Conservation (phyloP, 2,113 vertebrate species). For the Hyperopisus bebe region DNA sequence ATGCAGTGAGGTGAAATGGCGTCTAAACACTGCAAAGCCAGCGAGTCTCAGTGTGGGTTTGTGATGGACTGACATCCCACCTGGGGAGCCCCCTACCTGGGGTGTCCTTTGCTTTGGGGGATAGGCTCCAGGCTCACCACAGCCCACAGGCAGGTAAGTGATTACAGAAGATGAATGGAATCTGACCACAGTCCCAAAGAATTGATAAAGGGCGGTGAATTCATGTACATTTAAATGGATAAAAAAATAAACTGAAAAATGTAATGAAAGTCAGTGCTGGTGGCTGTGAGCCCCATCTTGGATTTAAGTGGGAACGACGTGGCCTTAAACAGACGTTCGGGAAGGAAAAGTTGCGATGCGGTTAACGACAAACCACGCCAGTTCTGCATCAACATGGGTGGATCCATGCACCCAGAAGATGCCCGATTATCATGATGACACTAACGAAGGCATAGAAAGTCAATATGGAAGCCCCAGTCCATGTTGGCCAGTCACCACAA, state of each 20-base stretch:
- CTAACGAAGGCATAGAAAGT: constrained; percentile 38
- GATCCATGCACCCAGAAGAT: constrained; percentile 51
- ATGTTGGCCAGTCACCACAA: neutral
- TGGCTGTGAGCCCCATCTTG: neutral
- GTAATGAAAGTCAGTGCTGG: neutral
- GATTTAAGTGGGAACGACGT: neutral
- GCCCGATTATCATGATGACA: constrained; percentile 54
- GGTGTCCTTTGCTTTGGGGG: neutral
- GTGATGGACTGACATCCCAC: neutral
- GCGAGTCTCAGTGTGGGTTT: neutral
- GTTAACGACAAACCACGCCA: neutral
- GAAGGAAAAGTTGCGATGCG: neutral
- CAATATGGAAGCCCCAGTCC: neutral
- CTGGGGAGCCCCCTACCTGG: neutral
- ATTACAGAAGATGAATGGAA: neutral
- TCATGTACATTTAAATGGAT: neutral
- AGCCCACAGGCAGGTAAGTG: neutral
- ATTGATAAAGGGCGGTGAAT: neutral
- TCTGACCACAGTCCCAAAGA: neutral
- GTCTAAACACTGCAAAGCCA: neutral
- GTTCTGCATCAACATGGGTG: constrained; percentile 14
- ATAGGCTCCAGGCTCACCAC: neutral
- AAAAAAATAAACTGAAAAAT: neutral
- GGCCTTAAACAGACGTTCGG: neutral
- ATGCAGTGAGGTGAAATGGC: neutral